These are phyloP conservation scores for Bicyclus anynana DNA, from an alignment of 1,140 invertebrate genomes.

Conservation along the genomic window DNA sequence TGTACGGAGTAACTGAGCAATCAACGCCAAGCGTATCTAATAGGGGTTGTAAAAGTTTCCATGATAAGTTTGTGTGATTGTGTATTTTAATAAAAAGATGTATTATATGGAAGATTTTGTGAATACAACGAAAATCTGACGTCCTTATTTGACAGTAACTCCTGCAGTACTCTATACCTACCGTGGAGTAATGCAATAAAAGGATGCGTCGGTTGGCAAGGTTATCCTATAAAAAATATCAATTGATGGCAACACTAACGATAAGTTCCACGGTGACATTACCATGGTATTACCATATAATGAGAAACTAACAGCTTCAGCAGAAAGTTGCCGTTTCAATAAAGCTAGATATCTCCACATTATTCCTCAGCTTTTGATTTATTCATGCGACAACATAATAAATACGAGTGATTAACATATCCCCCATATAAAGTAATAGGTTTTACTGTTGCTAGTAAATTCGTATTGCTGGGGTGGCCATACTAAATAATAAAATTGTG, in stretches of 20 bases:
- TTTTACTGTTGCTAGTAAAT: slow-evolving; percentile 8
- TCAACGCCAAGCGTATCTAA: too few species aligned
- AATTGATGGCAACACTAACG: neutral
- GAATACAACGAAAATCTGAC: too few species aligned
- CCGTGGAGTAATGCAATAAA: too few species aligned
- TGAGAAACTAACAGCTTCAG: slow-evolving; percentile 8
- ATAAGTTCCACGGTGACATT: neutral
- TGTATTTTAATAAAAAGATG: too few species aligned
- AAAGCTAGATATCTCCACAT: slow-evolving; percentile 13
- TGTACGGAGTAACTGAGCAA: too few species aligned
- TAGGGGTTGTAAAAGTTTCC: too few species aligned
- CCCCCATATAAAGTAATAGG: slow-evolving; percentile 21
- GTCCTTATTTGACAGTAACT: too few species aligned
- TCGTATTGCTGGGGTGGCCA: slow-evolving; percentile 1
- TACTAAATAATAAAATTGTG: neutral
- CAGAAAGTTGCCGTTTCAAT: slow-evolving; percentile 16
- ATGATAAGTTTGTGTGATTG: too few species aligned
- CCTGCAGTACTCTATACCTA: too few species aligned
- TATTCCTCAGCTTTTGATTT: slow-evolving; percentile 22
- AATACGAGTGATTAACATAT: slow-evolving; percentile 27
- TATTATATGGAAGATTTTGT: too few species aligned
- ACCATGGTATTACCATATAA: slow-evolving; percentile 20
- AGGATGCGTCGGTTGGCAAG: too few species aligned
- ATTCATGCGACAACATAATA: slow-evolving; percentile 27
- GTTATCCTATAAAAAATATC: neutral